A percentile compares a stretch with the other conserved stretches of the same genome.
Conservation (phyloP, 1,140 invertebrate species). For the Batillaria attramentaria region DNA sequence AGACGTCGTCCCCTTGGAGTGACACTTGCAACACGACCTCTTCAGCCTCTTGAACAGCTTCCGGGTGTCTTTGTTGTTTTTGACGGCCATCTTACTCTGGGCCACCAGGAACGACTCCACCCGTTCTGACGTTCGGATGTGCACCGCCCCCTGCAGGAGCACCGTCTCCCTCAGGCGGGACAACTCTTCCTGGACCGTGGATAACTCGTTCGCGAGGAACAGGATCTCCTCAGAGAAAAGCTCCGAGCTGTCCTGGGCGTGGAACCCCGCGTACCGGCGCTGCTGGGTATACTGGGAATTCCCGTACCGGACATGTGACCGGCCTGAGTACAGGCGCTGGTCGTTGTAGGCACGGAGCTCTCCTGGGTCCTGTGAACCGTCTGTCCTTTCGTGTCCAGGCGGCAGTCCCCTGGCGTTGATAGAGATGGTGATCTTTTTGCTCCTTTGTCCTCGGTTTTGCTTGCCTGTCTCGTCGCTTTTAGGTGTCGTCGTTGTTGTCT, state of each 20-base stretch:
- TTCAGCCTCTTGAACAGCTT: slow-evolving; percentile 10
- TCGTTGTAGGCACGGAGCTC: neutral
- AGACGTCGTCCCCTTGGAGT: neutral
- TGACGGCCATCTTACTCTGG: slow-evolving; percentile 10
- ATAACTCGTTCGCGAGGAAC: neutral
- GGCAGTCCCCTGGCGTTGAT: slow-evolving; percentile 4
- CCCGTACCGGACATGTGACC: neutral
- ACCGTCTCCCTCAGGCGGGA: slow-evolving; percentile 17
- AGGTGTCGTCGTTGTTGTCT: no score
- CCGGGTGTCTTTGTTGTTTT: neutral
- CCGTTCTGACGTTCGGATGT: slow-evolving; percentile 21
- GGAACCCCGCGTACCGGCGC: neutral
- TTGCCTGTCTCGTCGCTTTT: no score
- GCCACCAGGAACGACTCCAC: slow-evolving; percentile 6
- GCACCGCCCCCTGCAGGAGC: slow-evolving; percentile 18
- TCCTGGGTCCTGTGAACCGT: neutral
- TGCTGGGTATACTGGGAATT: neutral
- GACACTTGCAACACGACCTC: neutral
- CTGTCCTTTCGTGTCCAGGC: neutral
- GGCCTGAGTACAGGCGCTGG: neutral
- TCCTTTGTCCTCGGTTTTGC: no score
- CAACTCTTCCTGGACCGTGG: slow-evolving; percentile 15
- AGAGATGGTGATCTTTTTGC: slow-evolving; percentile 13
- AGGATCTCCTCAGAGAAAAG: neutral
- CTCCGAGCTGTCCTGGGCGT: neutral